Evolutionary conservation across 2,797 vertebrate species (phyloP), one percentile per base, ranked within the genome.

Genomic region (Anabas testudineus): DNA sequence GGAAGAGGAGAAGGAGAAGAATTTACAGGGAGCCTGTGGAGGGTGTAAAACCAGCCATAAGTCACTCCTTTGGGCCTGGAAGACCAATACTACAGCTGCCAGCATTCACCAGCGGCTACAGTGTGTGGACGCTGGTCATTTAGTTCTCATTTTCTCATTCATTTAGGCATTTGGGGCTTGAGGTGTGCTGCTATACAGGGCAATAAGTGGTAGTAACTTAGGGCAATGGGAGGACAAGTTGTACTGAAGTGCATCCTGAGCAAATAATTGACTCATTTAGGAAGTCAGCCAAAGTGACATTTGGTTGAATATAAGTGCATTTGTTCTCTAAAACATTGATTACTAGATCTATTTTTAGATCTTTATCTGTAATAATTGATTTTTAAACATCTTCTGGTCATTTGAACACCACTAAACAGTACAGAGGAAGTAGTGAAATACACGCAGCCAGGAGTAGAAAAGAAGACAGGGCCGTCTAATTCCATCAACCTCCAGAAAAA

Each of bases 11-110:
- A 58, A 67, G 42, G 62, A 79, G 56, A 65, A 66, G 71, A 62
- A 68, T 70, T 75, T 74, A 82, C 70, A 79, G 18, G 66, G 76
- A 90, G 87, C 81, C 87, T 87, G 90, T 82, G 77, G 73, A 88
- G 84, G 86, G 80, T 82, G 81, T 71, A 90, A 89, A 87, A 89
- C 80, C 87, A 84, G 83, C 69, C 74, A 77, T 61, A 65, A 60
- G 79, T 84, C 74, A 56, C 70, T 88, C 70, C 76, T 80, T 52
- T 70, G 73, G 72, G 82, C 55, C 72, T 66, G 48, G 61, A 78
- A 81, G 74, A 84, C 73, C 73, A 70, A 78, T 71, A 79, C 52
- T 78, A 76, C 53, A 71, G 64, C 76, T 78, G 83, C 67, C 80
- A 78, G 80, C 78, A 79, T 85, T 87, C 81, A 77, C 76, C 67